phyloP scores from a whole-genome alignment of 2,113 vertebrate species.

The Syngnathoides biaculeatus region DNA sequence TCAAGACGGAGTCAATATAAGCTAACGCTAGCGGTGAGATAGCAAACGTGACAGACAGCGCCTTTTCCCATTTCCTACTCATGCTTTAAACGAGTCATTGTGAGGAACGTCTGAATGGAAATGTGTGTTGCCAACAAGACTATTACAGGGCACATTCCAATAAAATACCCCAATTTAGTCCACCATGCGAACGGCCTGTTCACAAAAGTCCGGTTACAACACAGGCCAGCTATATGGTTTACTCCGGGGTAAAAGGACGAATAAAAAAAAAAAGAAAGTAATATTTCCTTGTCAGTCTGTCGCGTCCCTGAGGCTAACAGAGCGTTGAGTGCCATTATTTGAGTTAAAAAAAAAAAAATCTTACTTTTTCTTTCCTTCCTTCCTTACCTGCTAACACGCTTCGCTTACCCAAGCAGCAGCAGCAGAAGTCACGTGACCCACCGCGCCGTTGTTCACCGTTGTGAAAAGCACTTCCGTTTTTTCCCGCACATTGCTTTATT shows the following conservation, averaged over 20 bases:
- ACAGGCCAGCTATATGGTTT: neutral
- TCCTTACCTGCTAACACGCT: constrained; percentile 76
- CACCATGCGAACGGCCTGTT: constrained; percentile 56
- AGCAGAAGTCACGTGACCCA: constrained; percentile 70
- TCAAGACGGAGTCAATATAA: neutral
- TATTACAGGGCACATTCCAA: neutral
- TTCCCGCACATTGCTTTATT: neutral
- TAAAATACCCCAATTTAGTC: constrained; percentile 19
- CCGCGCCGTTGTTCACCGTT: constrained; percentile 53
- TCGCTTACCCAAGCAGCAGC: constrained; percentile 74
- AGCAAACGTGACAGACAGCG: neutral
- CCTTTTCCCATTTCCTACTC: neutral
- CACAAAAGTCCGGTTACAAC: constrained; percentile 21
- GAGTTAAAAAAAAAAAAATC: neutral
- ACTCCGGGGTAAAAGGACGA: neutral
- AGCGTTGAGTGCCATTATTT: neutral
- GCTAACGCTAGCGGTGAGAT: constrained; percentile 33
- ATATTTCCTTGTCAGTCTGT: too few relatives aligned
- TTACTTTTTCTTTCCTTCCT: constrained; percentile 15
- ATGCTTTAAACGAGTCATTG: rapidly evolving
- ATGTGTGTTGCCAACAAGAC: neutral
- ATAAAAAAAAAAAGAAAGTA: neutral
- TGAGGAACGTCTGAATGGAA: rapidly evolving
- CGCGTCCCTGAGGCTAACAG: neutral
- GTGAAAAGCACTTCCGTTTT: constrained; percentile 8